Evolutionary conservation across 2,113 vertebrate species (phyloP), one percentile per base, ranked within the genome.

Genomic region (Suricata suricatta): DNA sequence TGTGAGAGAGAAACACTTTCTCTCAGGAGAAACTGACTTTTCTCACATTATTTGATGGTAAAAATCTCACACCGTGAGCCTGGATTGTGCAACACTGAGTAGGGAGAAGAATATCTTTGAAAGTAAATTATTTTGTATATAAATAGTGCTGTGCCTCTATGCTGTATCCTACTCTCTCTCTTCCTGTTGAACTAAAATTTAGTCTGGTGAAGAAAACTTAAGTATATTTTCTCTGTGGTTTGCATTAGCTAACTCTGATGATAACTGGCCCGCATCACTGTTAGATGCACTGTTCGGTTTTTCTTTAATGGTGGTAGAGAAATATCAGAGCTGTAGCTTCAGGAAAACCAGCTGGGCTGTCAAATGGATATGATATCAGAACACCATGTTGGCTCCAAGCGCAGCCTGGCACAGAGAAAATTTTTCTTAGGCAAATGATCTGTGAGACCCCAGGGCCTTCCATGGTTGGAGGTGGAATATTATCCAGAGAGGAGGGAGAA

Each of bases 361-460:
- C 63, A 52, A 29, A 38, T n/a, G 17, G 38, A 33, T 71, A 12
- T 74, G 63, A 82, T 31, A 54, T 50, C 50, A 81, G 57, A 84
- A 88, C 79, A 35, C 9, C n/a, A 1, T 14, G 35, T 82, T 31
- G n/a, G 52, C 50, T 63, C 44, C 10, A 91, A 31, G 44, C 82
- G 76, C 79, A 71, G 31, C 72, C 87, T 93, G 83, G 82, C 80
- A 92, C 87, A 97, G 95, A 98, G 92, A 97, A 97, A 97, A 98
- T 96, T 95, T 94, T 94, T 97, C 25, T 64, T 13, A 35, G 64
- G 41, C 33, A 80, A 80, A 25, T 63, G 63, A 64, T 23, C 54
- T 19, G 3, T 31, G 68, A 47, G n/a, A 72, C n/a, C 25, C 84
- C 33, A 33, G 47, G 10, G 1, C 33, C 31, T 87, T 1, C 35